Evolutionary conservation across 2,888 invertebrate species (phyloP).

Genomic region (Drosophila affinis): DNA sequence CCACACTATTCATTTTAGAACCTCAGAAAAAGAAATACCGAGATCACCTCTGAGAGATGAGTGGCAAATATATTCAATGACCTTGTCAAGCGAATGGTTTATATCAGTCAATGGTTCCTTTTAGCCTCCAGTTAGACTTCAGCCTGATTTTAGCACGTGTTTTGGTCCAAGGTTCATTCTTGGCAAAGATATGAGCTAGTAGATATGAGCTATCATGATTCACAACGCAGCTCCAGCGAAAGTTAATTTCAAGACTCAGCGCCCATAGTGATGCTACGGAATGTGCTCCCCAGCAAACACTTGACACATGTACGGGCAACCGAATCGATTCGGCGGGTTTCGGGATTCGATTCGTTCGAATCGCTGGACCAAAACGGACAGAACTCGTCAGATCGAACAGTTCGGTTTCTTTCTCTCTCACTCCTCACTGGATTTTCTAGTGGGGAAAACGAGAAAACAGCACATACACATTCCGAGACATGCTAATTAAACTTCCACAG

Average conservation of each 20-base stretch:
- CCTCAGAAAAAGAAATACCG: slow-evolving; percentile 15
- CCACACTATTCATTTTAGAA: slow-evolving; percentile 45
- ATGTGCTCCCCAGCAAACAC: not conserved
- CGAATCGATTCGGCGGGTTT: too few species aligned
- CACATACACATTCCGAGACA: too few species aligned
- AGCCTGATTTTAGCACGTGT: slow-evolving; percentile 12
- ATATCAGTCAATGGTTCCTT: slow-evolving; percentile 53
- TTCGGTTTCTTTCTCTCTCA: too few species aligned
- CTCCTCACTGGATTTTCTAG: too few species aligned
- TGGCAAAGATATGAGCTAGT: slow-evolving; percentile 14
- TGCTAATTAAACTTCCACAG: too few species aligned
- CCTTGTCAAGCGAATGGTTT: slow-evolving; percentile 47
- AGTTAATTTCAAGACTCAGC: not conserved
- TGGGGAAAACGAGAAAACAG: too few species aligned
- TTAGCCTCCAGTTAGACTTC: slow-evolving; percentile 15
- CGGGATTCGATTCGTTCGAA: too few species aligned
- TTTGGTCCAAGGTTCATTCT: slow-evolving; percentile 22
- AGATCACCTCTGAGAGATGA: slow-evolving; percentile 58
- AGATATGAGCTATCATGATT: slow-evolving; percentile 21
- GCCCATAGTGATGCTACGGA: not conserved
- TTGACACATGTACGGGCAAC: too few species aligned
- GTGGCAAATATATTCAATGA: slow-evolving; percentile 25
- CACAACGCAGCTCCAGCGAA: slow-evolving; percentile 7
- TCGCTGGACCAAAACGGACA: too few species aligned
- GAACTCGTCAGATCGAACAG: too few species aligned